Evolutionary conservation across 64 coral and sea anemone species (phyloP), one percentile per base, ranked within the genome.

Genomic region (Porites australiensis): DNA sequence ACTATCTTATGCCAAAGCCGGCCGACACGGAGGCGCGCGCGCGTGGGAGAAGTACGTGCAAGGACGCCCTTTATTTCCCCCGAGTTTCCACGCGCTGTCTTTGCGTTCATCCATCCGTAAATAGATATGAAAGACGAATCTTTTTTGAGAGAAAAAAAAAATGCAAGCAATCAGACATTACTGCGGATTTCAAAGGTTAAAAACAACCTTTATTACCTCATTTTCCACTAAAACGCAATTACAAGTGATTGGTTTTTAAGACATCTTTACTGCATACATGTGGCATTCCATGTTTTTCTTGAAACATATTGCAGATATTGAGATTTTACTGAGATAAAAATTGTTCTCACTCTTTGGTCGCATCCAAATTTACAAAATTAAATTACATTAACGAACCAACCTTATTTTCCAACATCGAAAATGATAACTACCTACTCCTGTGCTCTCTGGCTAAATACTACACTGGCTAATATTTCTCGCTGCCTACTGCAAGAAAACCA

Each of bases 161-260:
- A 73, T 44, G 14, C 19, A 23, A n/a, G 11, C n/a, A 73, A 46
- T 9, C 37, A 73, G 50, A 50, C 5, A 19, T 6, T 76, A 44
- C 13, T 83, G 16, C 18, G 7, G 68, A 64, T 68, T 61, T 18
- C 45, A 68, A 2, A 66, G 44, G 50, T 19, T 8, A 50, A 18
- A 67, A 50, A 37, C 16, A 83, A 21, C 19, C 4, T 83, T 83
- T 83, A 82, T 83, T 83, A 46, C 18, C 81, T 67, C 62, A 48
- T 45, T 83, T 83, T 47, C 15, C 10, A 83, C 68, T 83, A 83
- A 61, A 82, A 65, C 79, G 49, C 79, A 83, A 83, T 83, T 83
- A 44, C 45, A 50, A 83, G 45, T 67, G 61, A 21, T 68, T 63
- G 5, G 18, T 16, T 16, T 15, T 49, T 13, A 74, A 44, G 48